Evolutionary conservation across 2,113 vertebrate species (phyloP), one percentile per base, ranked within the genome.

Genomic region (Naja naja): DNA sequence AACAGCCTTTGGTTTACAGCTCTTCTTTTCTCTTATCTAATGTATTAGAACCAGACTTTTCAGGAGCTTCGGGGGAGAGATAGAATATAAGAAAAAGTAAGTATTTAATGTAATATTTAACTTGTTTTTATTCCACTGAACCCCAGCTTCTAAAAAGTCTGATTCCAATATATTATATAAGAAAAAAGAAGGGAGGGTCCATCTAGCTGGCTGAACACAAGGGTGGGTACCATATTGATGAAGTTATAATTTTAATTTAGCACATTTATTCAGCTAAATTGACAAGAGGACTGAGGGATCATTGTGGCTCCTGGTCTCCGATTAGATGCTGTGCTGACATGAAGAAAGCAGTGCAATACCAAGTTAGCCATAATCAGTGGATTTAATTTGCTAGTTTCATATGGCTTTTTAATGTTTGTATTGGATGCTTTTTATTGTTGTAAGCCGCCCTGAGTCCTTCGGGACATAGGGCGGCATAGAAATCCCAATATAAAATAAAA

Each of bases 51-150:
- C 11, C 11, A 60, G 58, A 30, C 58, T 64, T 64, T 30, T 30
- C 27, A 30, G 58, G 27, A 60, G 25, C 58, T 64, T 30, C 10
- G 10, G 58, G 4, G 10, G 58, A 64, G 27, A 12, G 30, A 4
- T 64, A 5, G 64, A 69, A 69, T 34, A n/a, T 69, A 69, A 69
- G 64, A 69, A 69, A 69, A 69, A 16, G 64, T 16, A 69, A 25
- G 22, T 64, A 64, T 30, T 4, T 39, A 74, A 81, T 39, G 18
- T 22, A 81, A 18, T 2, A 88, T 14, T 93, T 90, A 49, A 47
- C 88, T 69, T 56, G 92, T 30, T 14, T 8, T 94, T 54, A 90
- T 96, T 94, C 34, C 58, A 87, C 91, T 81, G 88, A 18, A 3
- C 20, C 20, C 27, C 3, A 55, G 49, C 2, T 64, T 25, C 52